Base-by-base conservation (phyloP, 2,888 invertebrate genomes). In the Galeopsomyia nigrocyanea region DNA sequence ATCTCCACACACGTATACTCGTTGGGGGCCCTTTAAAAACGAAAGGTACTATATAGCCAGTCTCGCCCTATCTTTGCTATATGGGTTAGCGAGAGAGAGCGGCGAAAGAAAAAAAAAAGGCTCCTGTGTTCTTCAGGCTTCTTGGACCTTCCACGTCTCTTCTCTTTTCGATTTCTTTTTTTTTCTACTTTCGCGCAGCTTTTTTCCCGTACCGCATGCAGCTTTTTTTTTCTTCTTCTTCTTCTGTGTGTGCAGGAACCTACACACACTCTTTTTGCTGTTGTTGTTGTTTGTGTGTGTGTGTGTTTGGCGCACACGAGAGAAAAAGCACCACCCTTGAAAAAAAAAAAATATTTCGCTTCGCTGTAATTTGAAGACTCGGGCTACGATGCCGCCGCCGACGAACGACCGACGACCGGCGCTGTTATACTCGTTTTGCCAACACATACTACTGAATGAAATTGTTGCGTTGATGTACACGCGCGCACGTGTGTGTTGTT, bases 71-170 rank as follows among this genome's bases (percentile, higher is more conserved):
- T 64, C 63, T 60, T 50, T 55, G 64, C 64, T 66, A 65, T 66
- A 49, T 57, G 57, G 57, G 21, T 61, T 49, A 68, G 55, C 60
- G 69, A 78, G 80, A 80, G 79, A 79, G 80, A 79, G 75, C 79
- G 81, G 78, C 79, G 13, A 39, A 39, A n/a, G n/a, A n/a, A n/a
- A n/a, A n/a, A n/a, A n/a, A 39, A 39, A 10, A 39, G 82, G 82
- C 82, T 83, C 82, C 82, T 82, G 82, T 83, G 81, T 82, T 83
- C 82, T 81, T 79, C 79, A 78, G 79, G 80, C 80, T 39, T 39
- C 39, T 31, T 31, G 31, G 80, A 77, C 79, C 80, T 77, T 76
- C 77, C 75, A 74, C 75, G 63, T 68, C 74, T 66, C 68, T 39
- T 60, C 65, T 39, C 53, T 69, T 51, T 22, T 39, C 1, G 7